phyloP scores from a whole-genome alignment of 2,113 vertebrate genomes.

The Microcebus ravelobensis region DNA sequence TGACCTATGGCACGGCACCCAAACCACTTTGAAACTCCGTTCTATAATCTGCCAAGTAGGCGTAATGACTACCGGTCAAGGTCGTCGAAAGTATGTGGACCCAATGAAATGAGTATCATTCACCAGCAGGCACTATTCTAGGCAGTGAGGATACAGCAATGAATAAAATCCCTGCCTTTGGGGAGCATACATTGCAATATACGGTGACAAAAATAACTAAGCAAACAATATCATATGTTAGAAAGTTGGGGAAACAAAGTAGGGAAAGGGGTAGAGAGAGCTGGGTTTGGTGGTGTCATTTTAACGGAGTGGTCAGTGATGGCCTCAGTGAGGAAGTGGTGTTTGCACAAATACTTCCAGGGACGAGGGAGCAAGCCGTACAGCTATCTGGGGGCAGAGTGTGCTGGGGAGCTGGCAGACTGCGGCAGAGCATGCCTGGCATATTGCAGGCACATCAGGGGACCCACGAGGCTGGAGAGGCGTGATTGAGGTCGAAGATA shows the following conservation, averaged over 20 bases:
- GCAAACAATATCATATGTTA: background rate
- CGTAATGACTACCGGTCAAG: background rate
- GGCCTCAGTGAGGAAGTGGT: background rate
- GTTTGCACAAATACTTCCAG: background rate
- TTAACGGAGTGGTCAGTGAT: background rate
- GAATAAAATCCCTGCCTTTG: background rate
- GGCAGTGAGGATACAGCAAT: background rate
- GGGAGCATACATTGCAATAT: background rate
- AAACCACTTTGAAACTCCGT: background rate
- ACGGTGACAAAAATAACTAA: background rate
- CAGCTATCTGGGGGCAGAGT: no score
- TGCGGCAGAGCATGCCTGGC: background rate
- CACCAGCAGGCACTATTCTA: background rate
- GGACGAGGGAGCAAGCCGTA: background rate
- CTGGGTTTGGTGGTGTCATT: background rate
- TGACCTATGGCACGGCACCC: background rate
- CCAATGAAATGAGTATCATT: background rate
- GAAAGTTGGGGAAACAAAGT: background rate
- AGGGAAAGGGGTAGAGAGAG: background rate
- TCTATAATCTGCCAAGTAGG: background rate
- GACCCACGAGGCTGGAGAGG: background rate
- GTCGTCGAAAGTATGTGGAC: background rate
- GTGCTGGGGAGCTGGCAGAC: background rate
- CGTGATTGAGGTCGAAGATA: background rate
- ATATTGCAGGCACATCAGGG: background rate